A percentile compares a stretch with the other conserved stretches of the same genome.
Conservation (phyloP, 1,140 invertebrate genomes). For the Amyelois transitella region DNA sequence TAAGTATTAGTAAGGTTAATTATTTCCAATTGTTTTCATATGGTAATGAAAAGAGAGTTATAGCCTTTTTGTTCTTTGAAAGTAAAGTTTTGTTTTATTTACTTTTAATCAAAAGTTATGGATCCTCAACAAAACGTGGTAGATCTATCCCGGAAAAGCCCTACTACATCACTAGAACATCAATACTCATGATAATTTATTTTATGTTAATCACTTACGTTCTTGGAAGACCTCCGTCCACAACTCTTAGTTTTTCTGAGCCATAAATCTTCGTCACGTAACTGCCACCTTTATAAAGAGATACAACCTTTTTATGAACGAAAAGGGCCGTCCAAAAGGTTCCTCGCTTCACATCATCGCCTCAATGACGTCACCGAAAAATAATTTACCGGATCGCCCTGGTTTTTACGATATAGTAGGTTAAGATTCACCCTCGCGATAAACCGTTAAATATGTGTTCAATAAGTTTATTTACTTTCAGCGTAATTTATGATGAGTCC, state of each 20-base stretch:
- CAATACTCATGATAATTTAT: no score
- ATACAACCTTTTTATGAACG: constrained; percentile 21
- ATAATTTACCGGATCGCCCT: background rate
- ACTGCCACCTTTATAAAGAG: constrained; percentile 37
- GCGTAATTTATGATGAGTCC: no score
- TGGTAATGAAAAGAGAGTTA: no score
- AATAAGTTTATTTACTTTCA: no score
- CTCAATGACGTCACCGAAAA: constrained; percentile 1
- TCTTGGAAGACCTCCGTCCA: background rate
- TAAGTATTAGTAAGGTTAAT: no score
- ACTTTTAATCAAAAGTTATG: no score
- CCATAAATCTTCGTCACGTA: constrained; percentile 37
- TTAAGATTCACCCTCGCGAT: background rate
- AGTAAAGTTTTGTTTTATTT: no score
- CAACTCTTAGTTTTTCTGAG: constrained; percentile 12
- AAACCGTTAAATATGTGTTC: background rate
- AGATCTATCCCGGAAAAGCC: background rate
- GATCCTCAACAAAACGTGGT: no score
- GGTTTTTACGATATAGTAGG: constrained; percentile 1
- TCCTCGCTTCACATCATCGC: constrained; percentile 6
- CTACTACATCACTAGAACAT: no score
- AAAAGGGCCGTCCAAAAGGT: constrained; percentile 15
- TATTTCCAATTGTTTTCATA: no score
- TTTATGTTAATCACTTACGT: background rate
- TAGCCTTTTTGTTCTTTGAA: no score